Evolutionary conservation across 2,888 invertebrate genomes (phyloP), one percentile per base, ranked within the genome.

Genomic region (Lasioglossum vierecki): DNA sequence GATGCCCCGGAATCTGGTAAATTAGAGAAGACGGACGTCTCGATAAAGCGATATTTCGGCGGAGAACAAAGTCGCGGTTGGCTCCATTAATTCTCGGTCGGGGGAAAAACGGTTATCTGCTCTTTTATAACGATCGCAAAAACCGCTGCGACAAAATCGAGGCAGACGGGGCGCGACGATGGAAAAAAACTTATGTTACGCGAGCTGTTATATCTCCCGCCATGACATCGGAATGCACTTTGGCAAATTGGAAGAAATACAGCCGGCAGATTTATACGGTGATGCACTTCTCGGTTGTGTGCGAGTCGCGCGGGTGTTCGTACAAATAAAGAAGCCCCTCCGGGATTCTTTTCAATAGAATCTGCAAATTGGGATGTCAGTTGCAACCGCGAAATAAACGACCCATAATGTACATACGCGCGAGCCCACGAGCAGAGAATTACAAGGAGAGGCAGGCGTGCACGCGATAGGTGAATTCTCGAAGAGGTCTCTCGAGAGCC

Each of bases 31-130:
- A 22, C 22, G 66, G 35, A 39, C 66, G 66, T 8, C 22, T 22
- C 41, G 39, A 70, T n/a, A n/a, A 70, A 41, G n/a, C 70, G 15
- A 57, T 68, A 68, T 18, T 82, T 83, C 68, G 60, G 49, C 26
- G 18, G n/a, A 13, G 18, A 41, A 46, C 63, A 78, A 71, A 77
- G 83, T 71, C 75, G 71, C 76, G 66, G 78, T 4, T 4, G 39
- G 53, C 9, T 5, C 41, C 83, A 82, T 84, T 77, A 82, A 82
- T 82, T 73, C 30, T 13, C n/a, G 39, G 30, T 41, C 49, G 60
- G 78, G 18, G 60, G 26, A 44, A 30, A 44, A 71, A 26, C 22
- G 4, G 15, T 57, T 75, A 74, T 75, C 53, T 70, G 4, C 46
- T 46, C 46, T 46, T 46, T 39, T 44, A 35, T 26, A 46, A 68